Conservation (phyloP, 2,888 invertebrate species). For the Malthinus flaveolus region DNA sequence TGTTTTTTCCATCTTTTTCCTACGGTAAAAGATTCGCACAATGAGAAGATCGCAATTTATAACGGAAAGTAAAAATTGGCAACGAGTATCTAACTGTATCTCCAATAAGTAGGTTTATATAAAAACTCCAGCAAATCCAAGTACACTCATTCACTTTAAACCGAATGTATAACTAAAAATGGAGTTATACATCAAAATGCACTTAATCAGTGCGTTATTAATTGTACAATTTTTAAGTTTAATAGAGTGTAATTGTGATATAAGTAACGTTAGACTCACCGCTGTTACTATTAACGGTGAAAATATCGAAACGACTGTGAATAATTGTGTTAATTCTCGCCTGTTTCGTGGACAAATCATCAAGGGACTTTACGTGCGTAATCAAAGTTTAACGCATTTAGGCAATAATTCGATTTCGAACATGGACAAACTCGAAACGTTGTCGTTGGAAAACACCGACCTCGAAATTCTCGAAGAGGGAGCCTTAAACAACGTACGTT, state of each 20-base stretch:
- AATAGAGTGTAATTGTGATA: slow-evolving; percentile 11
- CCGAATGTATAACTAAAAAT: background rate
- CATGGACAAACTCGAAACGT: slow-evolving; percentile 29
- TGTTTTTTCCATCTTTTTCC: too few relatives aligned
- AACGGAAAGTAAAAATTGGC: slow-evolving; percentile 5
- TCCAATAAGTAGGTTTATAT: slow-evolving; percentile 2
- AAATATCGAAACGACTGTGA: slow-evolving; percentile 11
- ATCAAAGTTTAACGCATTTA: slow-evolving; percentile 32
- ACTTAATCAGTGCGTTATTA: background rate
- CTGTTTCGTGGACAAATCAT: slow-evolving; percentile 15
- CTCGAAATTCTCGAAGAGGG: slow-evolving; percentile 23
- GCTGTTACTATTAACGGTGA: slow-evolving; percentile 4
- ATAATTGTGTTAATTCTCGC: slow-evolving; percentile 5
- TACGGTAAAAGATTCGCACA: too few relatives aligned
- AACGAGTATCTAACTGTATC: slow-evolving; percentile 6
- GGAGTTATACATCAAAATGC: background rate
- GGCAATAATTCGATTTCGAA: slow-evolving; percentile 30
- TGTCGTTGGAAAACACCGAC: slow-evolving; percentile 27
- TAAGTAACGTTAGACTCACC: slow-evolving; percentile 11
- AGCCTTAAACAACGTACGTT: slow-evolving; percentile 30
- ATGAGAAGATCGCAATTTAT: background rate
- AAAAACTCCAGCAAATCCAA: slow-evolving; percentile 5
- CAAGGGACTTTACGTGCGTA: slow-evolving; percentile 20
- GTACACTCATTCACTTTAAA: background rate
- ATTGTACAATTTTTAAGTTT: background rate